A percentile compares a stretch with the other conserved stretches of the same genome.
Conservation (phyloP, 2,113 vertebrate genomes). For the Dromas ardeola region DNA sequence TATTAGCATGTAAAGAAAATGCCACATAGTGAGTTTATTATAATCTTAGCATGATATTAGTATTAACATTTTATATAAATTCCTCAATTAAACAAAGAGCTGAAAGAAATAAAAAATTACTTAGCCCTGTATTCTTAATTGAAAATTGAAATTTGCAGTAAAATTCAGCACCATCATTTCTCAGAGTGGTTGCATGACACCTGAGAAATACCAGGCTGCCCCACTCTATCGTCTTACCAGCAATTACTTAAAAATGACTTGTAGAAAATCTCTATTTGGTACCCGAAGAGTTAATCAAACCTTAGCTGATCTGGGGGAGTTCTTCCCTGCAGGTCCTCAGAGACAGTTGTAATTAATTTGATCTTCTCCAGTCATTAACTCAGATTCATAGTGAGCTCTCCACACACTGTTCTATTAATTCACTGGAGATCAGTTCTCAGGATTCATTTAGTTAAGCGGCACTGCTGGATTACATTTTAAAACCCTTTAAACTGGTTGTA, state of each 20-base stretch:
- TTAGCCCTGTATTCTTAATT: not conserved
- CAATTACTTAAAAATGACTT: not conserved
- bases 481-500: conserved; percentile 83
- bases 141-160: not conserved
- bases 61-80: not conserved
- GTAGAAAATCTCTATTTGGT: conserved; percentile 15
- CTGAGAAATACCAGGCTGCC: not conserved
- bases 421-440: conserved; percentile 79
- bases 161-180: not conserved
- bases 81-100: not conserved
- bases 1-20: not conserved
- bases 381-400: conserved; percentile 74
- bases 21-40: not conserved
- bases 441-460: conserved; percentile 85
- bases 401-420: conserved; percentile 80
- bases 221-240: not conserved
- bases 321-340: conserved; percentile 75
- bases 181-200: not conserved
- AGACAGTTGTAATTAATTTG: conserved; percentile 85
- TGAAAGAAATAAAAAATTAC: not conserved
- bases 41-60: not conserved
- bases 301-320: conserved; percentile 68
- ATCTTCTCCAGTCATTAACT: conserved; percentile 84
- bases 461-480: conserved; percentile 84
- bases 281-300: conserved; percentile 73